Evolutionary conservation across 2,113 vertebrate genomes (phyloP).

Genomic region (Eolophus roseicapilla): DNA sequence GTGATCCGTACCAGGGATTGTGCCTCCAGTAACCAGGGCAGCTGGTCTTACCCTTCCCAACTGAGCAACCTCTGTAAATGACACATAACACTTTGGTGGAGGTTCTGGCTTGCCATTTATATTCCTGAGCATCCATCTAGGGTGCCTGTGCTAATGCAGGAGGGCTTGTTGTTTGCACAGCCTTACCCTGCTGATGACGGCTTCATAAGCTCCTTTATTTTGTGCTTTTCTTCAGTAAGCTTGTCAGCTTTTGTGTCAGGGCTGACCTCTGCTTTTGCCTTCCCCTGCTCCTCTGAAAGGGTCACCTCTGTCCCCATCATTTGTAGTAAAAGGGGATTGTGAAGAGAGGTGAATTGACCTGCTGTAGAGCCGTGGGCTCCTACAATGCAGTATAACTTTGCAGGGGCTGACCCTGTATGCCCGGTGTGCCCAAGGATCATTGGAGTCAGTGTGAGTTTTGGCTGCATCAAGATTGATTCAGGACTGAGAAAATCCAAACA

Average conservation of each 20-base stretch:
- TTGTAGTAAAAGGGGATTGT: slow-evolving; percentile 44
- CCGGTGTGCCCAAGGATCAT: rapidly evolving
- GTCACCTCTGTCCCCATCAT: slow-evolving; percentile 49
- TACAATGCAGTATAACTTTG: background rate
- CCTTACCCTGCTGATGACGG: slow-evolving; percentile 53
- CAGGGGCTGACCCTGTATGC: background rate
- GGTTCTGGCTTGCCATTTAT: background rate
- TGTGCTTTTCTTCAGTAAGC: slow-evolving; percentile 66
- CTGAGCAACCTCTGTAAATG: background rate
- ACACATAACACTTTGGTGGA: background rate
- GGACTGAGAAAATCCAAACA: background rate
- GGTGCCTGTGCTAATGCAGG: background rate
- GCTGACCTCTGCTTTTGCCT: slow-evolving; percentile 63
- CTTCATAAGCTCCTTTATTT: slow-evolving; percentile 71
- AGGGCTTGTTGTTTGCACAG: slow-evolving; percentile 25
- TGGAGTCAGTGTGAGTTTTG: background rate
- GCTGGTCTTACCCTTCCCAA: background rate
- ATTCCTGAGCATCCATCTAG: background rate
- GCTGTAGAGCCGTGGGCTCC: background rate
- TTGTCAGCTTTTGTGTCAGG: slow-evolving; percentile 68
- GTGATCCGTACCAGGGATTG: background rate
- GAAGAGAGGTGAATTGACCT: background rate
- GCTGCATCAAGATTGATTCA: background rate
- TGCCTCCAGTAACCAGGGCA: background rate
- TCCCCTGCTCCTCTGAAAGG: slow-evolving; percentile 23